These are phyloP conservation scores for Drosophila rubida DNA, from an alignment of 2,888 invertebrate genomes.

Conservation along the genomic window DNA sequence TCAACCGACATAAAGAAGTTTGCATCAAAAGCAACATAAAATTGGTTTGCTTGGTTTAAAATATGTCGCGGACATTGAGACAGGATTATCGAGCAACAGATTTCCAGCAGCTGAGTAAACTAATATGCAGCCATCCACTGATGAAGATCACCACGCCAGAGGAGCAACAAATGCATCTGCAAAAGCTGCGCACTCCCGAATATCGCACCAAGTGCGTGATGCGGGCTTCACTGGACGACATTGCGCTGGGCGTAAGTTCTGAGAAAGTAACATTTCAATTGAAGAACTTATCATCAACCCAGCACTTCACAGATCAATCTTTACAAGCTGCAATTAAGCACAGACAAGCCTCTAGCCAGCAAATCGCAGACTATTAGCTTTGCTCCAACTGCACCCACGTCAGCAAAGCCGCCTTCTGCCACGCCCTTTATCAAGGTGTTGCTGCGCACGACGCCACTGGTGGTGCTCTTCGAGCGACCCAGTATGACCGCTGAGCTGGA, in stretches of 20 bases:
- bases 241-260: conserved; percentile 65
- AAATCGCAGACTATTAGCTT: conserved; percentile 20
- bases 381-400: conserved; percentile 22
- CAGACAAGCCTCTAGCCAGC: conserved; percentile 4
- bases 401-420: conserved; percentile 24
- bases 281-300: neutral
- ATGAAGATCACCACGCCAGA: conserved; percentile 45
- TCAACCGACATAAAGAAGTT: conserved; percentile 2
- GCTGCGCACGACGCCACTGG: conserved; percentile 89
- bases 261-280: neutral
- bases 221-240: conserved; percentile 71
- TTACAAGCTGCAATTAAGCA: conserved; percentile 56
- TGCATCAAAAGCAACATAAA: neutral
- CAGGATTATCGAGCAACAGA: conserved; percentile 66
- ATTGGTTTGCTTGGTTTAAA: neutral
- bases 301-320: conserved; percentile 55
- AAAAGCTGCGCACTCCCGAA: conserved; percentile 63
- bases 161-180: conserved; percentile 36
- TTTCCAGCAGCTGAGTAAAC: conserved; percentile 61
- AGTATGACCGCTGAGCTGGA: conserved; percentile 88
- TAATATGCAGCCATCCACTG: conserved; percentile 63
- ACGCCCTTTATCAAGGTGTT: conserved; percentile 87
- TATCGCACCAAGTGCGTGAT: conserved; percentile 72
- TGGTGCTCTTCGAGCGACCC: conserved; percentile 88
- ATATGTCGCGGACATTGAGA: conserved; percentile 53